Conservation (phyloP, 1,140 invertebrate species). For the Ceratoteleas bidentatus region DNA sequence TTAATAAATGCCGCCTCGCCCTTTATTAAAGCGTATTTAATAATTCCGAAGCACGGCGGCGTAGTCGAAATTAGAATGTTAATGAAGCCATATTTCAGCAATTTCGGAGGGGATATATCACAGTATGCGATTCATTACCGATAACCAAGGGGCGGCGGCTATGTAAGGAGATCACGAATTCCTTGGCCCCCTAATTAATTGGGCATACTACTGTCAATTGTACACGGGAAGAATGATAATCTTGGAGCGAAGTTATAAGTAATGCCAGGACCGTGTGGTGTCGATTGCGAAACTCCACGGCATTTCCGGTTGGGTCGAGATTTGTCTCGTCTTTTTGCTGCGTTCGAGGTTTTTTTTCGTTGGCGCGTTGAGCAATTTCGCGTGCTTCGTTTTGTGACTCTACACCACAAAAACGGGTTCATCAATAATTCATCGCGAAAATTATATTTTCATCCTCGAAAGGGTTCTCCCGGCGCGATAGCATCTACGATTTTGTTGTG, state of each 20-base stretch:
- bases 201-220: background rate
- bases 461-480: no score
- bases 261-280: no score
- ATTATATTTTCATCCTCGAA: no score
- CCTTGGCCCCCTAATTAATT: constrained; percentile 40
- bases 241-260: background rate
- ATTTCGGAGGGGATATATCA: constrained; percentile 26
- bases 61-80: constrained; percentile 29
- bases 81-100: constrained; percentile 39
- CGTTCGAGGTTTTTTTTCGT: no score
- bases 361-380: no score
- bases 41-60: constrained; percentile 3
- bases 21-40: constrained; percentile 11
- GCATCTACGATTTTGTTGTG: no score
- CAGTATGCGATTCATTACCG: constrained; percentile 32
- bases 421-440: no score
- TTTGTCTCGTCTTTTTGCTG: no score
- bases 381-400: no score
- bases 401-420: no score
- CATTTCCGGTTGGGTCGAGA: no score
- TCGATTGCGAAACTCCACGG: no score
- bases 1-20: background rate
- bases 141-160: constrained; percentile 27
- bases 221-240: background rate
- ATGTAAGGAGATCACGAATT: constrained; percentile 43